Evolutionary conservation across 2,888 invertebrate genomes (phyloP).

Genomic region (Auanema sp.): DNA sequence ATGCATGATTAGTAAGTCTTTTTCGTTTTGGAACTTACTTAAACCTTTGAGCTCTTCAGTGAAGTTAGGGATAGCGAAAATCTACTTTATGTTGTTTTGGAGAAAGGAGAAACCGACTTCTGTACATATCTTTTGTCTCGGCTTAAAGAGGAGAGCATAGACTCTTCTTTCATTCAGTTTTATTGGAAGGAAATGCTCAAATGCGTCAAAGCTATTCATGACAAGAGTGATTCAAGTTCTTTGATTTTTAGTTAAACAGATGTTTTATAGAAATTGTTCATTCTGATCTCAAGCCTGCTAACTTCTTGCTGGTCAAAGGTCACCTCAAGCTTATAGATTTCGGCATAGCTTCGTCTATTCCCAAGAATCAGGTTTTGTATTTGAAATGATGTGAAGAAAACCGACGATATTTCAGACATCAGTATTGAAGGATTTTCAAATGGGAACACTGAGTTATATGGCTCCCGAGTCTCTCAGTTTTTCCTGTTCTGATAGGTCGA

Average conservation of each 20-base stretch:
- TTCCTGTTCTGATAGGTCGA: background rate
- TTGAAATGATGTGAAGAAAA: background rate
- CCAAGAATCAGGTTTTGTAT: slow-evolving; percentile 71
- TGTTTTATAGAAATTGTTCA: slow-evolving; percentile 82
- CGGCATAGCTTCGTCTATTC: slow-evolving; percentile 87
- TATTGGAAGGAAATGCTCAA: slow-evolving; percentile 93
- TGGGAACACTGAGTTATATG: slow-evolving; percentile 75
- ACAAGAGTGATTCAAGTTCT: slow-evolving; percentile 72
- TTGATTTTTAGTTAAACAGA: background rate
- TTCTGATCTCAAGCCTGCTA: slow-evolving; percentile 93
- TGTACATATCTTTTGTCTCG: slow-evolving; percentile 69
- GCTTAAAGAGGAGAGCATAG: slow-evolving; percentile 6
- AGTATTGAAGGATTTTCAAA: slow-evolving; percentile 78
- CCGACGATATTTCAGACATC: slow-evolving; percentile 73
- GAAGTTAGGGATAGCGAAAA: slow-evolving; percentile 66
- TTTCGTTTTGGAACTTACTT: background rate
- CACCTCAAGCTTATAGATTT: slow-evolving; percentile 93
- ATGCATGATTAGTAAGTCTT: slow-evolving; percentile 82
- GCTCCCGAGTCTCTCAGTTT: slow-evolving; percentile 9
- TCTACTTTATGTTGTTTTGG: slow-evolving; percentile 82
- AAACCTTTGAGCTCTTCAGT: background rate
- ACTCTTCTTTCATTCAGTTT: slow-evolving; percentile 77
- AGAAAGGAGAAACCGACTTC: slow-evolving; percentile 87
- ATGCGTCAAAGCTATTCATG: slow-evolving; percentile 87
- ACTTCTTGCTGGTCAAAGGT: slow-evolving; percentile 85